phyloP scores from a whole-genome alignment of 2,888 invertebrate genomes.

The Agriopis aurantiaria region DNA sequence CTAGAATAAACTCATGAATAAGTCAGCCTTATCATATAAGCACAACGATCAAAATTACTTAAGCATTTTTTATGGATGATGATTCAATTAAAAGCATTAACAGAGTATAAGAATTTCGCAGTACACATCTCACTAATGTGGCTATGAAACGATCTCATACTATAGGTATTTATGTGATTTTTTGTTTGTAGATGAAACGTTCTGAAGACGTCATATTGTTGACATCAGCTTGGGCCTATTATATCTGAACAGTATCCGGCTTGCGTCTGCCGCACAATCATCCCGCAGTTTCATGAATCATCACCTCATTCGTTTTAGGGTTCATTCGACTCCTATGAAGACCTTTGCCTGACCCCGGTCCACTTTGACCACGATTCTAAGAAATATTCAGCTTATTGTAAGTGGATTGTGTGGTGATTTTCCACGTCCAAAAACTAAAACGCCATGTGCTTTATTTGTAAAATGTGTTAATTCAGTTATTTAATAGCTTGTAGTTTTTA shows the following conservation, averaged over 20 bases:
- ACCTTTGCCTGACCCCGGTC: slow-evolving; percentile 28
- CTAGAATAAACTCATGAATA: neutral
- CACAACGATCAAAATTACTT: neutral
- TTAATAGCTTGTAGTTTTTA: no score
- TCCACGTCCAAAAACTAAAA: slow-evolving; percentile 1
- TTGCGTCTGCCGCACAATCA: slow-evolving; percentile 58
- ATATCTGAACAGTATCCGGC: slow-evolving; percentile 73
- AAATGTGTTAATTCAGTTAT: neutral
- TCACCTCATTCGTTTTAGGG: slow-evolving; percentile 53
- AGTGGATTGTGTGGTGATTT: neutral
- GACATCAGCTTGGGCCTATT: slow-evolving; percentile 74
- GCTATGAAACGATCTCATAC: slow-evolving; percentile 24
- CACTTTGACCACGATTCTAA: slow-evolving; percentile 30
- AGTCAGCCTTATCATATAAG: neutral
- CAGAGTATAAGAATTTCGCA: slow-evolving; percentile 11
- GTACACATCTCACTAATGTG: slow-evolving; percentile 17
- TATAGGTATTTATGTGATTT: slow-evolving; percentile 46
- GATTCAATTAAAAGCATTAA: slow-evolving; percentile 24
- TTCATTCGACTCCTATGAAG: slow-evolving; percentile 41
- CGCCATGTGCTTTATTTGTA: neutral
- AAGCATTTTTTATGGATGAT: slow-evolving; percentile 11
- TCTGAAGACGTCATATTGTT: slow-evolving; percentile 72
- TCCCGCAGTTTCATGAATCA: slow-evolving; percentile 62
- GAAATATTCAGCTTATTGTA: slow-evolving; percentile 13
- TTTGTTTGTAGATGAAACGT: slow-evolving; percentile 55